phyloP scores from a whole-genome alignment of 37 sponge, comb jelly and placozoan genomes.

The Beroe forskalii region DNA sequence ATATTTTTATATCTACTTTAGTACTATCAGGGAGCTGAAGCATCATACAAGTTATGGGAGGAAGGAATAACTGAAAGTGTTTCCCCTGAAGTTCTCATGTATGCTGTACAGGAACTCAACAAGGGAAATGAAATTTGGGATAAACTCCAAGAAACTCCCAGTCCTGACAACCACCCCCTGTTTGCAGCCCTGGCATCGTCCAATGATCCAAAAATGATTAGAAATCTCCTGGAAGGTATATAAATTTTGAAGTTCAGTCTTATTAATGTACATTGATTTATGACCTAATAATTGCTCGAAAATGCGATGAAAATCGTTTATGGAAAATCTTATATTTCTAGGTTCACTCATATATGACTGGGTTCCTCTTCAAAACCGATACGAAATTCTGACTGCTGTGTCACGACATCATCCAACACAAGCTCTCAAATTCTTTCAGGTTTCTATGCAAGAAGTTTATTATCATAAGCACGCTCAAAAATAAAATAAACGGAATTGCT shows the following conservation, averaged over 20 bases:
- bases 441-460: too few species aligned
- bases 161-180: not conserved
- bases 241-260: too few species aligned
- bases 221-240: slow-evolving; percentile 24
- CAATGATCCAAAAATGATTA: not conserved
- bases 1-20: too few species aligned
- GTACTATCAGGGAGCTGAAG: not conserved
- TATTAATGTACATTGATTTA: too few species aligned
- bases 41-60: not conserved
- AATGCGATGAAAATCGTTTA: too few species aligned
- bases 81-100: not conserved
- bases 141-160: not conserved
- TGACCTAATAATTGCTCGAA: too few species aligned
- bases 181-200: not conserved
- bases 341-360: slow-evolving; percentile 59
- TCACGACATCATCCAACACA: not conserved
- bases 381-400: slow-evolving; percentile 35
- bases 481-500: too few species aligned
- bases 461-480: too few species aligned
- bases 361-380: slow-evolving; percentile 25
- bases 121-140: not conserved
- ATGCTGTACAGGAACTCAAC: not conserved
- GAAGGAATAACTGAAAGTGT: not conserved
- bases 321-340: too few species aligned
- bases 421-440: slow-evolving; percentile 28